A percentile compares a stretch with the other conserved stretches of the same genome.
These are phyloP conservation scores for Penaeus chinensis DNA, from an alignment of 1,140 invertebrate genomes.

Conservation along the genomic window DNA sequence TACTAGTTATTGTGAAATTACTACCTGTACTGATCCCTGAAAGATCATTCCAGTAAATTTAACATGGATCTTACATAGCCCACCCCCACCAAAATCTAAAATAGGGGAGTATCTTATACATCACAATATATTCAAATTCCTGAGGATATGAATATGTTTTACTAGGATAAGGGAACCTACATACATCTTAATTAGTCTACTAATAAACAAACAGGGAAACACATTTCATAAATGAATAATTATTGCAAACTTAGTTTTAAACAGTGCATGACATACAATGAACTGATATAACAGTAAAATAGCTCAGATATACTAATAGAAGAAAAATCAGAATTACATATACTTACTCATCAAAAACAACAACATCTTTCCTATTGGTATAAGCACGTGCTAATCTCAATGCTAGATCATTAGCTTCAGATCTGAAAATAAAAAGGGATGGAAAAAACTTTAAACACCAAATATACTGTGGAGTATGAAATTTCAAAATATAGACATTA, in stretches of 20 bases:
- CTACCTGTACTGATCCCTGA: too few relatives aligned
- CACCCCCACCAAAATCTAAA: too few relatives aligned
- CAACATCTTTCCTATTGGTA: slow-evolving; percentile 73
- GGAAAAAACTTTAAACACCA: background rate
- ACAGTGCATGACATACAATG: background rate
- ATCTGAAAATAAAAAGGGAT: slow-evolving; percentile 67
- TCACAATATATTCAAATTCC: background rate
- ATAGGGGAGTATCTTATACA: too few relatives aligned
- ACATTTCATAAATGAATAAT: too few relatives aligned
- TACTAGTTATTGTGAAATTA: too few relatives aligned
- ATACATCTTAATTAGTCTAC: too few relatives aligned
- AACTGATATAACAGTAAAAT: background rate
- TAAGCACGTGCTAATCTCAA: slow-evolving; percentile 73
- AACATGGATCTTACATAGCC: too few relatives aligned
- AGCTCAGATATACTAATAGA: background rate
- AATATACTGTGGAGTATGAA: background rate
- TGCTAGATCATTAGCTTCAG: slow-evolving; percentile 78
- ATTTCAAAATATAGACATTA: background rate
- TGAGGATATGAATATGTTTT: background rate
- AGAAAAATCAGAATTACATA: background rate
- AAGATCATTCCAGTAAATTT: too few relatives aligned
- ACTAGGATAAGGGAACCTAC: background rate
- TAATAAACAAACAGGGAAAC: too few relatives aligned
- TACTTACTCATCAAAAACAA: slow-evolving; percentile 73
- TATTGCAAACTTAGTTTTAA: too few relatives aligned